Conservation (phyloP, 2,888 invertebrate genomes). For the Luperina nickerlii region DNA sequence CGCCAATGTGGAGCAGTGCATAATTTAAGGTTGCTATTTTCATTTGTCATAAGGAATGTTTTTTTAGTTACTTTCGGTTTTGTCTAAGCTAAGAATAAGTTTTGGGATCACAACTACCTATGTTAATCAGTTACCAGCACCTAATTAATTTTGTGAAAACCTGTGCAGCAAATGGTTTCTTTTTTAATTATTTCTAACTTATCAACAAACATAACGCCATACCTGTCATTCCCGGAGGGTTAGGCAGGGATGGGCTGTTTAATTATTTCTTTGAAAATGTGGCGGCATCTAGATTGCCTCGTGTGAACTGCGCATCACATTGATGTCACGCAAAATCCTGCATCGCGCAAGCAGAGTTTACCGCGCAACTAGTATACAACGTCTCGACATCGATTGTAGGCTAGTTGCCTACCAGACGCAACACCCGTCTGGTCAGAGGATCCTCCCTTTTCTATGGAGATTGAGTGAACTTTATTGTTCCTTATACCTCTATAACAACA, state of each 20-base stretch:
- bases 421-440: not conserved
- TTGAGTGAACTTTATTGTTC: not conserved
- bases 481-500: not conserved
- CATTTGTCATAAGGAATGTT: not conserved
- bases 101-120: not conserved
- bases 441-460: not conserved
- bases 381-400: not conserved
- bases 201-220: not conserved
- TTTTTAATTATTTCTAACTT: not conserved
- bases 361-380: not conserved
- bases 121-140: not conserved
- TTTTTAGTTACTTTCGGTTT: not conserved
- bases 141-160: not conserved
- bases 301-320: not conserved
- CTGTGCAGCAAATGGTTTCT: not conserved
- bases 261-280: not conserved
- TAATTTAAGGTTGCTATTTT: conserved; percentile 14
- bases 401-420: not conserved
- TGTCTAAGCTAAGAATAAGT: not conserved
- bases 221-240: not conserved
- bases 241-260: not conserved
- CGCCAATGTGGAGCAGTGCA: not conserved
- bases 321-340: not conserved
- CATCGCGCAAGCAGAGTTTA: not conserved
- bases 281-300: not conserved